Percentiles rank a stretch among this genome's conserved stretches.
phyloP scores from a whole-genome alignment of 2,888 invertebrate genomes.

The Nysson spinosus region DNA sequence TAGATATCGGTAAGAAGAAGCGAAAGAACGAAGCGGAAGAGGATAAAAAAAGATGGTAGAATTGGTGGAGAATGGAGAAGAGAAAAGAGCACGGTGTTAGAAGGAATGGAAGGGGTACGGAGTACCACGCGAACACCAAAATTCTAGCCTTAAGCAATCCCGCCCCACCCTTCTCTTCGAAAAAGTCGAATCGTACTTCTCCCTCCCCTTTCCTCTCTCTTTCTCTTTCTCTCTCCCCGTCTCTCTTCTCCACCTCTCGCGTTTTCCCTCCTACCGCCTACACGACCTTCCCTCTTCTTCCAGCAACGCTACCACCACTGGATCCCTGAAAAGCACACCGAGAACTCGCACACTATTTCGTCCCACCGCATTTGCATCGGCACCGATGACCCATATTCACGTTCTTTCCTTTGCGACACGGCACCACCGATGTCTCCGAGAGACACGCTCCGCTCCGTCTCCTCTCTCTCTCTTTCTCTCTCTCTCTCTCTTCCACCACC shows the following conservation, averaged over 20 bases:
- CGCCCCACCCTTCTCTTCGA: slow-evolving; percentile 66
- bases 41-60: slow-evolving; percentile 75
- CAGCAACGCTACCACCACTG: slow-evolving; percentile 26
- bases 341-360: slow-evolving; percentile 56
- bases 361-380: slow-evolving; percentile 74
- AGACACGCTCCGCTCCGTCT: slow-evolving; percentile 26
- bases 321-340: slow-evolving; percentile 34
- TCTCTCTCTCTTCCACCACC: too few species aligned
- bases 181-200: slow-evolving; percentile 52
- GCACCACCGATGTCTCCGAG: slow-evolving; percentile 28
- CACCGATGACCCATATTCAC: slow-evolving; percentile 76
- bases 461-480: slow-evolving; percentile 21
- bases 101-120: slow-evolving; percentile 77
- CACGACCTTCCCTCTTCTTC: slow-evolving; percentile 45
- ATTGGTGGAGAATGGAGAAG: slow-evolving; percentile 56
- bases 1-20: slow-evolving; percentile 69
- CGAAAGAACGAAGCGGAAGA: slow-evolving; percentile 70
- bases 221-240: slow-evolving; percentile 40
- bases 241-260: slow-evolving; percentile 41
- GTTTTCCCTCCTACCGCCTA: slow-evolving; percentile 48
- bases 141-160: slow-evolving; percentile 74
- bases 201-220: slow-evolving; percentile 37
- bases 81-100: slow-evolving; percentile 57
- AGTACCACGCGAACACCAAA: slow-evolving; percentile 73
- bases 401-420: slow-evolving; percentile 56